Base-by-base conservation (phyloP, 2,888 invertebrate genomes). In the Marasmarcha lunaedactyla region DNA sequence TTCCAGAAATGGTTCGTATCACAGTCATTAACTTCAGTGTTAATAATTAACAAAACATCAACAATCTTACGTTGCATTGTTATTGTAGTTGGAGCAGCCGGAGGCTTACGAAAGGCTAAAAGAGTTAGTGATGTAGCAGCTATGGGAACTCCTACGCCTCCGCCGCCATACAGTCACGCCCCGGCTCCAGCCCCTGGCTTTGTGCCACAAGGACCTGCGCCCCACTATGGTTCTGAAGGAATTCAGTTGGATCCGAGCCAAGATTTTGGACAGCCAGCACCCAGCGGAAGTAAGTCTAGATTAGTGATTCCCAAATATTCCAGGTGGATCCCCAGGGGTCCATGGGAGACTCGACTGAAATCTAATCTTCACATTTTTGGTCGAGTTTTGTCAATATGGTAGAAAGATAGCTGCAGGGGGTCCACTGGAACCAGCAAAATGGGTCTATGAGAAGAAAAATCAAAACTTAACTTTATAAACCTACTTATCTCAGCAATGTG, bases 81-180 rank as follows among this genome's bases (percentile, higher is more conserved):
- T 20, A 20, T 20, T 64, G 9, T 45, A 79, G 81, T 79, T 46
- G 65, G 64, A 15, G 69, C 62, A 35, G 46, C 62, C 5, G 71
- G 77, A 5, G 81, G 78, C 15, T 67, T 74, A 35, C 78, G 87
- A 37, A 88, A 88, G 69, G 76, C 86, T 1, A 89, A 90, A 64
- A 77, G 90, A 36, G 89, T 90, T 10, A 89, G 88, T 55, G 90
- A 90, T 74, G 85, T 90, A 6, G 86, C 86, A 41, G 87, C 89
- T 0, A 86, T 90, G 87, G 90, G 88, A n/a, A 83, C 63, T 2
- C 83, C 86, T 9, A 66, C 78, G 1, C 77, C 85, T 5, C 46
- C 67, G 2, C 68, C 74, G 0, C 55, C 59, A 1, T 79, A 57
- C 45, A 63, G 47, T 41, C 68, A 72, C 0, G 52, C 52, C 1